Percentiles rank a stretch among this genome's conserved stretches.
phyloP scores from a whole-genome alignment of 2,797 vertebrate genomes.

The Heliangelus exortis region DNA sequence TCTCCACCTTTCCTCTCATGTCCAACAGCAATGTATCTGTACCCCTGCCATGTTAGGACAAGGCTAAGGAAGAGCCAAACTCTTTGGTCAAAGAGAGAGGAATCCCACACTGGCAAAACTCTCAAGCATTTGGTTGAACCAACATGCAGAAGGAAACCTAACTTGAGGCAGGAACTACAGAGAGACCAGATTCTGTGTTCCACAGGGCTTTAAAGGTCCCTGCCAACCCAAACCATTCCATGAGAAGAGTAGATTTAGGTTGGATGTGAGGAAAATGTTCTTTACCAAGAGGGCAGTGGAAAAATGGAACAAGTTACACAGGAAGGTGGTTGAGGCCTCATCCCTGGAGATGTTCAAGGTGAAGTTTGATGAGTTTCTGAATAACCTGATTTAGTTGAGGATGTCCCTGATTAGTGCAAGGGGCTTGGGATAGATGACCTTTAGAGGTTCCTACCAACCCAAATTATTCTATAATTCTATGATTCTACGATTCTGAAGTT shows the following conservation, averaged over 20 bases:
- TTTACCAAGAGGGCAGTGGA: too few relatives aligned
- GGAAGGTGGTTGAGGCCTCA: too few relatives aligned
- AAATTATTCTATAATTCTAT: too few relatives aligned
- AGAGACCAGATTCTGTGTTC: neutral
- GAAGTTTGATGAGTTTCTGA: too few relatives aligned
- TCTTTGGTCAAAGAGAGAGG: neutral
- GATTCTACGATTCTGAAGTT: neutral
- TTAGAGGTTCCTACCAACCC: too few relatives aligned
- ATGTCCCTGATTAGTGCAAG: too few relatives aligned
- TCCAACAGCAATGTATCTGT: rapidly evolving
- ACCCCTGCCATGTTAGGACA: neutral
- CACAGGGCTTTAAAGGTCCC: neutral
- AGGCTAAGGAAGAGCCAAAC: neutral
- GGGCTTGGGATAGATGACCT: neutral
- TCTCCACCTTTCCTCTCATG: neutral
- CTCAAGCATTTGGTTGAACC: neutral
- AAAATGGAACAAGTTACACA: too few relatives aligned
- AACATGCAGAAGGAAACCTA: neutral
- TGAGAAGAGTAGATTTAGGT: too few relatives aligned
- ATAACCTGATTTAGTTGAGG: too few relatives aligned
- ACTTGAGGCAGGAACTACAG: neutral
- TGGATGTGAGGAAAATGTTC: too few relatives aligned
- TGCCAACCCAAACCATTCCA: too few relatives aligned
- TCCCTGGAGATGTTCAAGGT: too few relatives aligned
- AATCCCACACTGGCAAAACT: neutral